A percentile compares a stretch with the other conserved stretches of the same genome.
These are phyloP conservation scores for Sigmodon hispidus DNA, from an alignment of 2,113 vertebrate genomes.

Conservation along the genomic window DNA sequence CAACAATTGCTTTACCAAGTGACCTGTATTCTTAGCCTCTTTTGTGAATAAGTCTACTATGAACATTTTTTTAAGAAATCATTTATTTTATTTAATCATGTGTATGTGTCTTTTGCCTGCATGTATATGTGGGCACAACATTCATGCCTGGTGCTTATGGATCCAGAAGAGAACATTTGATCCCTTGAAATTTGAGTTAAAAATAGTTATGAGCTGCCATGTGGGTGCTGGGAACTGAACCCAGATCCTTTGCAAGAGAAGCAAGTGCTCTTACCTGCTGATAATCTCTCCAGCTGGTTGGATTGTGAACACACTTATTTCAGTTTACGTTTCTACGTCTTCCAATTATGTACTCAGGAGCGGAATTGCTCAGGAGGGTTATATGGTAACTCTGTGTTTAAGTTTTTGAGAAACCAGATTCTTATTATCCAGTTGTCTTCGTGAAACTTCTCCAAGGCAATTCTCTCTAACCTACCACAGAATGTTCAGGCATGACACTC, in stretches of 20 bases:
- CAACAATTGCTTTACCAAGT: neutral
- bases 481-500: neutral
- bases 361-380: neutral
- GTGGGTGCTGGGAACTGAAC: neutral
- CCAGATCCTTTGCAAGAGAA: neutral
- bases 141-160: neutral
- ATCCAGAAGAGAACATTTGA: neutral
- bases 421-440: neutral
- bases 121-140: neutral
- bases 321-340: slow-evolving; percentile 11
- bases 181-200: neutral
- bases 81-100: neutral
- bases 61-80: neutral
- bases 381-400: slow-evolving; percentile 1
- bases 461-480: no score
- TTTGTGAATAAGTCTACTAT: neutral
- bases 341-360: neutral
- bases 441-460: neutral
- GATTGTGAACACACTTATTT: neutral
- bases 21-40: neutral
- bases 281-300: neutral
- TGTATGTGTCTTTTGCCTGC: neutral
- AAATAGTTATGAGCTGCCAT: neutral
- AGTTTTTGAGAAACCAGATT: neutral
- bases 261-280: neutral